phyloP scores from a whole-genome alignment of 1,140 invertebrate genomes.

The Penaeus indicus region DNA sequence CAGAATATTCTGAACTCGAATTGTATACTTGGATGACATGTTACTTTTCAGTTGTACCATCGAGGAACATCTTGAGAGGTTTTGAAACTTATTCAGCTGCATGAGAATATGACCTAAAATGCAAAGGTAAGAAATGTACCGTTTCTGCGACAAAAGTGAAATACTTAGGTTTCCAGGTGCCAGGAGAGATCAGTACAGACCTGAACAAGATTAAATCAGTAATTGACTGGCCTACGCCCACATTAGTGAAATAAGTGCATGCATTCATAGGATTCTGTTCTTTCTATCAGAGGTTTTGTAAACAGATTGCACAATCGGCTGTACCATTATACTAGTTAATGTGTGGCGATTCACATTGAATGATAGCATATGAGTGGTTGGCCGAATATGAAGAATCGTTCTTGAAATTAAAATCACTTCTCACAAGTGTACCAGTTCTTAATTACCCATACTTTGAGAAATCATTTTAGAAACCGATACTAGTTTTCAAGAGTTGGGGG shows the following conservation, averaged over 20 bases:
- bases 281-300: slow-evolving; percentile 32
- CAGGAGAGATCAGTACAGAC: slow-evolving; percentile 15
- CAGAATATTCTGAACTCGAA: slow-evolving; percentile 9
- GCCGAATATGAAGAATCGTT: not conserved
- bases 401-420: not conserved
- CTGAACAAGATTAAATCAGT: slow-evolving; percentile 33
- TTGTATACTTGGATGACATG: slow-evolving; percentile 31
- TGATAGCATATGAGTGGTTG: not conserved
- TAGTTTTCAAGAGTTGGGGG: slow-evolving; percentile 35
- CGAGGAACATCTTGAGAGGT: slow-evolving; percentile 17
- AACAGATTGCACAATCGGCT: slow-evolving; percentile 22
- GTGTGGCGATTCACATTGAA: not conserved
- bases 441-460: not conserved
- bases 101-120: not conserved
- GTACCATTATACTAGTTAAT: slow-evolving; percentile 15
- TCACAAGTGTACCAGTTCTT: slow-evolving; percentile 10
- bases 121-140: slow-evolving; percentile 17
- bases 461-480: slow-evolving; percentile 37
- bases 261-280: slow-evolving; percentile 28
- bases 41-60: slow-evolving; percentile 3
- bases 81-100: not conserved
- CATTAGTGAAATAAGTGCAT: slow-evolving; percentile 26
- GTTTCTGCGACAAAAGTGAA: not conserved
- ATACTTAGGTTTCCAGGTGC: slow-evolving; percentile 18
- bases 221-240: not conserved